Base-by-base conservation (phyloP, 2,797 vertebrate species). In the Phoebastria nigripes region DNA sequence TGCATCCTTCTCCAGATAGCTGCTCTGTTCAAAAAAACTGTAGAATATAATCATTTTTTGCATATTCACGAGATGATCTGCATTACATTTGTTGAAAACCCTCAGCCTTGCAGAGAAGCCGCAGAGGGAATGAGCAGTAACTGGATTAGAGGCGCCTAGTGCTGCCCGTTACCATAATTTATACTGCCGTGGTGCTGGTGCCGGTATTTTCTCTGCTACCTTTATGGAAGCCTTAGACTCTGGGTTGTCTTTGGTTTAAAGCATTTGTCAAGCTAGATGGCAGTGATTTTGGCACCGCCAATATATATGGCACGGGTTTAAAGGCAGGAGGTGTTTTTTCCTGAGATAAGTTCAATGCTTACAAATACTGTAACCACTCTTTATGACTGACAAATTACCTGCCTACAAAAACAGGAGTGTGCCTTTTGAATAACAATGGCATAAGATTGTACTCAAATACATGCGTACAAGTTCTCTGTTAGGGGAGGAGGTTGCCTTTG, bases 201-300 rank as follows among this genome's bases (percentile, higher is more conserved):
- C 7, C 8, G 6, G 8, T 9, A 3, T 6, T 59, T 25, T 41
- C 67, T 35, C 19, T 25, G 22, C 29, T 74, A 4, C 35, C 33
- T 26, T 46, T 37, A 17, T 22, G 58, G 67, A 42, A 88, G 25
- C 46, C 58, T 65, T 41, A 16, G 37, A 6, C 41, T 65, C 31
- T 14, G 46, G 8, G 24, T 24, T 62, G n/a, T 10, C 49, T 54
- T 39, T 39, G 41, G 4, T 35, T 71, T 42, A 67, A 42, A 80
- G 39, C 25, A 6, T 33, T 85, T 2, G 2, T 49, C 39, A 9
- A 24, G 39, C 7, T 4, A 31, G 41, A 25, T 0, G 0, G 10
- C 3, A 21, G 37, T 21, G 76, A 6, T 70, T 79, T 71, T 62
- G 52, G 71, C 39, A 67, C 33, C 2, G 1, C 58, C 33, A 14